Percentiles rank a stretch among this genome's conserved stretches.
Evolutionary conservation across 2,797 vertebrate species (phyloP).

Genomic region (Syncerus caffer): DNA sequence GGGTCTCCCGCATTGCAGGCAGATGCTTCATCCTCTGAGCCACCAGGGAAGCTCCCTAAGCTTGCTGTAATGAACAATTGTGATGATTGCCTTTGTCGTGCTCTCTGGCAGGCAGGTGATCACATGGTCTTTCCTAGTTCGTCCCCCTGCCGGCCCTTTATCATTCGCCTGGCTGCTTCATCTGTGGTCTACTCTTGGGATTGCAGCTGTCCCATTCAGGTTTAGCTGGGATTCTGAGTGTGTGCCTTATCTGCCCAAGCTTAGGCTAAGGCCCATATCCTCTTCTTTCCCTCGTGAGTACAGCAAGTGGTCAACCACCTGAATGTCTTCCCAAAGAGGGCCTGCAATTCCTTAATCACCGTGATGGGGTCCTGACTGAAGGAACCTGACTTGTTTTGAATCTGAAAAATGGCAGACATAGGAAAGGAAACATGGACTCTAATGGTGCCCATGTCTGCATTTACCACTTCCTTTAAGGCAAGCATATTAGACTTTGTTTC

Average conservation of each 20-base stretch:
- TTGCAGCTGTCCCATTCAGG: neutral
- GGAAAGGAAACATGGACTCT: neutral
- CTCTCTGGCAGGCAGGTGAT: neutral
- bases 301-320: neutral
- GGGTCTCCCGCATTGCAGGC: neutral
- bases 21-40: neutral
- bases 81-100: neutral
- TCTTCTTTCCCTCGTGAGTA: neutral
- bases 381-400: neutral
- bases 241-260: neutral
- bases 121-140: neutral
- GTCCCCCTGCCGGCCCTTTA: neutral
- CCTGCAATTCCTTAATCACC: neutral
- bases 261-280: neutral
- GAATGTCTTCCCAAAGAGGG: neutral
- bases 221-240: neutral
- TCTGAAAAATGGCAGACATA: neutral
- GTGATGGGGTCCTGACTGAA: neutral
- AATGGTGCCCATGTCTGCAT: neutral
- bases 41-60: neutral
- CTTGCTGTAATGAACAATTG: neutral
- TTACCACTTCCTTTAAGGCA: neutral
- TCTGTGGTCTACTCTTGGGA: neutral
- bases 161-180: neutral
- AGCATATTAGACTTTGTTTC: neutral